Evolutionary conservation across 1,140 invertebrate genomes (phyloP), one percentile per base, ranked within the genome.

Genomic region (Hyposmocoma kahamanoa): DNA sequence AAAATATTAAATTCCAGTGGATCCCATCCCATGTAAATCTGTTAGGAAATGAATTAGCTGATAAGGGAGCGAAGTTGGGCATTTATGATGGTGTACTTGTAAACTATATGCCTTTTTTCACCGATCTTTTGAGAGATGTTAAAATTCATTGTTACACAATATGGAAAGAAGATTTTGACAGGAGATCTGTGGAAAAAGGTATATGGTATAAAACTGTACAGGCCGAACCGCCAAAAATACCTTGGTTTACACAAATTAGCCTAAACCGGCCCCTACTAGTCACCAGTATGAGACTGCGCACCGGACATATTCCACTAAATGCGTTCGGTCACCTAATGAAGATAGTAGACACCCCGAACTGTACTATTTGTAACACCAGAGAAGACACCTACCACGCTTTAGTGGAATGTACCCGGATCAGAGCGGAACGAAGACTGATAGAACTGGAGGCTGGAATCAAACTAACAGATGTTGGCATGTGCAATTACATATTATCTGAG

Each of bases 241-340:
- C 42, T 11, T 44, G 42, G 42, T 44, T 44, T 19, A 6, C 6
- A 13, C 22, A 18, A 13, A 20, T 15, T 30, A 11, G 15, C 2
- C n/a, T 44, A 11, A 28, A 15, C 9, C 15, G 42, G 30, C 22
- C 8, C 9, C 3, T 44, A 3, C 11, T 44, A 15, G 26, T 28
- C 8, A 44, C 11, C 17, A 19, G 11, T 17, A 13, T 44, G 10
- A n/a, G 42, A 13, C 26, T 44, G 26, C 22, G 42, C 10, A 28
- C 42, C 19, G 42, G 42, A 11, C 42, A 44, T 26, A 44, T 44
- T 11, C 42, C 42, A 18, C 26, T 39, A 19, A 39, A 39, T 39
- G 19, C 15, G 36, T 39, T 19, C 18, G 36, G 3, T 19, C n/a
- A 19, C 26, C n/a, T 28, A 10, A 44, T 44, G 24, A 44, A 28